These are phyloP conservation scores for Isaurus tuberculatus DNA, from an alignment of 92 coral and sea anemone species.

Conservation along the genomic window DNA sequence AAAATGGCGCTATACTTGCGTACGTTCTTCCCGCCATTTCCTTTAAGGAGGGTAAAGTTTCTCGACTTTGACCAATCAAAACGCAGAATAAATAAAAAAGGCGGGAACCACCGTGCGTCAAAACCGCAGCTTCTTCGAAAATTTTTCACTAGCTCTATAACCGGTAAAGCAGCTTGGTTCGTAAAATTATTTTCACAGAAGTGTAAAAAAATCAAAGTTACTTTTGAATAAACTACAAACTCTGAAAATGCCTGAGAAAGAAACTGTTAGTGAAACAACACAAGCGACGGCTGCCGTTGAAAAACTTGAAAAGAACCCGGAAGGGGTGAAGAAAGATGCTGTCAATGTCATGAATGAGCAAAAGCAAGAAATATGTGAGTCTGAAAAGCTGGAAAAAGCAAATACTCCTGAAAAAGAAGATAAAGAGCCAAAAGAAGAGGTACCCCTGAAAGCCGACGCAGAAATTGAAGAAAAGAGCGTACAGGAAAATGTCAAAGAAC, in stretches of 20 bases:
- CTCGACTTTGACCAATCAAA: slow-evolving; percentile 20
- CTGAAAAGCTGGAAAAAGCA: slow-evolving; percentile 61
- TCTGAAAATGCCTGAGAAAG: slow-evolving; percentile 44
- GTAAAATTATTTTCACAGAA: neutral
- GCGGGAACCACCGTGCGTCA: slow-evolving; percentile 21
- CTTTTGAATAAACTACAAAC: neutral
- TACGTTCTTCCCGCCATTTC: slow-evolving; percentile 23
- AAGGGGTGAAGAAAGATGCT: slow-evolving; percentile 3
- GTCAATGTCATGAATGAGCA: neutral
- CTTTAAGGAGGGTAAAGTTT: neutral
- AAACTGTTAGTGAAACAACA: slow-evolving; percentile 47
- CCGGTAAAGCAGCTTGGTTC: neutral
- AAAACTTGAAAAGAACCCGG: neutral
- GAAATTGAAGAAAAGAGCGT: slow-evolving; percentile 31
- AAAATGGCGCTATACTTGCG: neutral
- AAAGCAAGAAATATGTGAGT: slow-evolving; percentile 43
- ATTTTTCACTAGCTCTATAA: neutral
- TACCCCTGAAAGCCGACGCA: neutral
- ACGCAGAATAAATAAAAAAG: neutral
- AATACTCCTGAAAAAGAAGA: slow-evolving; percentile 46
- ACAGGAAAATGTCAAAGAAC: slow-evolving; percentile 24
- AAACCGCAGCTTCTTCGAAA: neutral
- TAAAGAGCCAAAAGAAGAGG: slow-evolving; percentile 52
- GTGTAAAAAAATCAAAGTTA: neutral
- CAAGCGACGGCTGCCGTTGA: slow-evolving; percentile 16